Conservation (phyloP, 2,888 invertebrate species). For the Mythimna albipuncta region DNA sequence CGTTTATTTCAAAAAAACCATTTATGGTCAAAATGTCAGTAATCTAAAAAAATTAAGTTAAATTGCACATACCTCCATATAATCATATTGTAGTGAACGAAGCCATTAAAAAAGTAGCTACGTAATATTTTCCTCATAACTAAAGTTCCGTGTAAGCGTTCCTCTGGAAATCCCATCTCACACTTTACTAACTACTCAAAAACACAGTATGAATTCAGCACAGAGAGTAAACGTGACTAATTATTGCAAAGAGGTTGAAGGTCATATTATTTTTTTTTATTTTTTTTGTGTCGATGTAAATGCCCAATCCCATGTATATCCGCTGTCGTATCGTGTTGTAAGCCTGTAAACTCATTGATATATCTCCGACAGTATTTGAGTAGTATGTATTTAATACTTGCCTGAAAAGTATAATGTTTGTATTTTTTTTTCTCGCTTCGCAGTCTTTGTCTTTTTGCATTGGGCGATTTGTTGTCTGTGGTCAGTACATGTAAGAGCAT, state of each 20-base stretch:
- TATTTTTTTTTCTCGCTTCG: conserved; percentile 74
- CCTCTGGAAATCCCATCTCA: conserved; percentile 41
- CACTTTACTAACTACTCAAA: conserved; percentile 60
- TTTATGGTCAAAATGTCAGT: too few relatives aligned
- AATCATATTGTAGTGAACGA: not conserved
- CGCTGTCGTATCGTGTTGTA: conserved; percentile 68
- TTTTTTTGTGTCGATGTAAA: conserved; percentile 52
- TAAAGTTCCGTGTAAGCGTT: not conserved
- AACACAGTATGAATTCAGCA: conserved; percentile 66
- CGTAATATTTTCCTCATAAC: conserved; percentile 1
- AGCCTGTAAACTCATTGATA: conserved; percentile 61
- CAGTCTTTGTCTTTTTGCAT: conserved; percentile 76
- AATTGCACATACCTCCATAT: not conserved
- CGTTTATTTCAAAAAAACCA: too few relatives aligned
- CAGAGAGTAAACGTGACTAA: conserved; percentile 64
- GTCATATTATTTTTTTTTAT: conserved; percentile 46
- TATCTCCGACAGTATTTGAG: conserved; percentile 64
- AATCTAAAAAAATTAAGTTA: too few relatives aligned
- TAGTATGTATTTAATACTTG: conserved; percentile 67
- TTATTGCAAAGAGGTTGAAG: conserved; percentile 57
- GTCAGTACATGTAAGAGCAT: conserved; percentile 58
- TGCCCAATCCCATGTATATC: conserved; percentile 60
- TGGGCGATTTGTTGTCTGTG: conserved; percentile 60
- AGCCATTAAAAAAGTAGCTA: not conserved
- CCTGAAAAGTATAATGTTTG: conserved; percentile 64